phyloP scores from a whole-genome alignment of 2,797 vertebrate genomes.

The Karalla daura region DNA sequence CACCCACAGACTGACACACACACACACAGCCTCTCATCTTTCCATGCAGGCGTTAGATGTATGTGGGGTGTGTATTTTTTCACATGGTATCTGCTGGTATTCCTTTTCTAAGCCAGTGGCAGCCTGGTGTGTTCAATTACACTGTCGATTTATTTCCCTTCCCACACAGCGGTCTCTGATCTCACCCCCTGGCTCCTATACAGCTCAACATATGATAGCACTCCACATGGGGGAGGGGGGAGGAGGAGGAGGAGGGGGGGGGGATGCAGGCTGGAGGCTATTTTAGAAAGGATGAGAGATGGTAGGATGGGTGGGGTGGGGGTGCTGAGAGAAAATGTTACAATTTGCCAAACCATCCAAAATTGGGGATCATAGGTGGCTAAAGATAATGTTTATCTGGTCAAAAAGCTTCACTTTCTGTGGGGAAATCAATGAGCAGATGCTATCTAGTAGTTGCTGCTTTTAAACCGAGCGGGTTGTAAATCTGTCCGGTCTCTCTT shows the following conservation, averaged over 20 bases:
- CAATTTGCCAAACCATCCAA: conserved; percentile 42
- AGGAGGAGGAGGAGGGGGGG: conserved; percentile 31
- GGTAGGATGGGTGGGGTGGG: neutral
- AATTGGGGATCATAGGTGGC: conserved; percentile 18
- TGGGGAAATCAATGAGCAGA: conserved; percentile 15
- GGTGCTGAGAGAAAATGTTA: conserved; percentile 43
- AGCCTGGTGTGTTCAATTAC: conserved; percentile 78
- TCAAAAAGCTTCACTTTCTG: conserved; percentile 19
- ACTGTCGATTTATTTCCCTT: conserved; percentile 74
- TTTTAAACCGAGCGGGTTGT: conserved; percentile 7
- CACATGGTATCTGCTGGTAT: conserved; percentile 71
- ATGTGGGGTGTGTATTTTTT: conserved; percentile 63
- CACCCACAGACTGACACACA: conserved; percentile 57
- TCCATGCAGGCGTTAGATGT: conserved; percentile 60
- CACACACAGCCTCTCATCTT: conserved; percentile 64
- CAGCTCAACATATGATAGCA: conserved; percentile 68
- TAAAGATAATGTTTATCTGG: conserved; percentile 24
- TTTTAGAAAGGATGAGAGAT: conserved; percentile 50
- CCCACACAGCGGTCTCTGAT: conserved; percentile 76
- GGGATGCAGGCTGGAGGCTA: conserved; percentile 30
- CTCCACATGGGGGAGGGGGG: conserved; percentile 24
- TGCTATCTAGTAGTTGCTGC: neutral
- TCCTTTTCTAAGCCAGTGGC: conserved; percentile 68
- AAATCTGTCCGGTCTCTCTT: conserved; percentile 8
- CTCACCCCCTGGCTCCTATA: conserved; percentile 73